Evolutionary conservation across 2,888 invertebrate species (phyloP), one percentile per base, ranked within the genome.

Genomic region (Yponomeuta plumbellus): DNA sequence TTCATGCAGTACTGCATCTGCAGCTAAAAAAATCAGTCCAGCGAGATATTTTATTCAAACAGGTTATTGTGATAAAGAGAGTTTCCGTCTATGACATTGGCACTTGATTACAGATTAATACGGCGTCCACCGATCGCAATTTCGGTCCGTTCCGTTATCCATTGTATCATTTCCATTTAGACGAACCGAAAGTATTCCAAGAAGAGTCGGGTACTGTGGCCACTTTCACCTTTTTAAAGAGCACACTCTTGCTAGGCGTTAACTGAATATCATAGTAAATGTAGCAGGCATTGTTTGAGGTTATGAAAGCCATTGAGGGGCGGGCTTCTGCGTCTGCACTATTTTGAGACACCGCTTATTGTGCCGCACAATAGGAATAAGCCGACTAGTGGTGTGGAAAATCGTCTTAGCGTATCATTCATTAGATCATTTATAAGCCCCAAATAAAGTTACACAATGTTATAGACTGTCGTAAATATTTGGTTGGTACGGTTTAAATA

Each of bases 241-340:
- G 87, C 84, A 80, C 86, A 81, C 78, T 79, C 79, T 66, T 80
- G 81, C 82, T 83, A 80, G 76, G 81, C 75, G 80, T 80, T 80
- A 84, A 84, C 83, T 80, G 86, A 87, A 88, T 88, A 87, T 86
- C 84, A 86, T 86, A 85, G 80, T 85, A 85, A 84, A 74, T 85
- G 80, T 84, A 82, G 77, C 81, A 76, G 75, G 78, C 65, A 65
- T 56, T 65, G 65, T 65, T 65, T 39, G 17, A 26, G 13, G 26
- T 57, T 57, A 65, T 65, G 67, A 67, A 67, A 67, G 67, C 26
- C 61, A 22, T n/a, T 23, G 34, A 34, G 61, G 61, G 61, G 59
- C 13, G 58, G 11, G n/a, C 26, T 34, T 34, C 20, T 26, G 39
- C 39, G 23, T 11, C 59, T 59, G 11, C 23, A 59, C 22, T 56